phyloP scores from a whole-genome alignment of 1,140 invertebrate species.

The Danaus melanippus region DNA sequence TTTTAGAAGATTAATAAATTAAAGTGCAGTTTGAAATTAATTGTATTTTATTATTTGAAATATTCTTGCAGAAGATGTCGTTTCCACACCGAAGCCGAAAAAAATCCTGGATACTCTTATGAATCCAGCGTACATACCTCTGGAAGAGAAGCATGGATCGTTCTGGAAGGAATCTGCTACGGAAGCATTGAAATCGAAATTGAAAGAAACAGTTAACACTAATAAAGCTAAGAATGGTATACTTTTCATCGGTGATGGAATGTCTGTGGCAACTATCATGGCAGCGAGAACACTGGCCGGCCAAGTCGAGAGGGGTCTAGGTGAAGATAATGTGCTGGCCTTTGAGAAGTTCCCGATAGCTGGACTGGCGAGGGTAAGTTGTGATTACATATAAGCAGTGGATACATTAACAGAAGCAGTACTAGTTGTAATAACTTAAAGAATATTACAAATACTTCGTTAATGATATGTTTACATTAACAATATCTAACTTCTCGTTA shows the following conservation, averaged over 20 bases:
- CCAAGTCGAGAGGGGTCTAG: constrained; percentile 73
- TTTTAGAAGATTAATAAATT: too few species aligned
- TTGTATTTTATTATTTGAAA: too few species aligned
- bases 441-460: too few species aligned
- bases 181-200: constrained; percentile 38
- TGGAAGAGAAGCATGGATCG: constrained; percentile 50
- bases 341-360: constrained; percentile 85
- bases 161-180: constrained; percentile 50
- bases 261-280: constrained; percentile 83
- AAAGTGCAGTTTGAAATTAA: too few species aligned
- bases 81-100: constrained; percentile 40
- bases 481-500: too few species aligned
- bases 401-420: too few species aligned
- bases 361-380: constrained; percentile 77
- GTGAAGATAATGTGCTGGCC: constrained; percentile 78
- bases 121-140: constrained; percentile 47
- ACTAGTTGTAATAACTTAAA: too few species aligned
- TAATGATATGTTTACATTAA: too few species aligned
- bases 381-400: too few species aligned
- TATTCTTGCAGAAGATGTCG: constrained; percentile 32
- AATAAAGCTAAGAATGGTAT: constrained; percentile 78
- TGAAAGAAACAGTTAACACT: constrained; percentile 42
- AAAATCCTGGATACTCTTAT: constrained; percentile 56
- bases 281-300: constrained; percentile 80
- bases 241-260: constrained; percentile 86